phyloP scores from a whole-genome alignment of 2,888 invertebrate species.

The Morinoia aosen region DNA sequence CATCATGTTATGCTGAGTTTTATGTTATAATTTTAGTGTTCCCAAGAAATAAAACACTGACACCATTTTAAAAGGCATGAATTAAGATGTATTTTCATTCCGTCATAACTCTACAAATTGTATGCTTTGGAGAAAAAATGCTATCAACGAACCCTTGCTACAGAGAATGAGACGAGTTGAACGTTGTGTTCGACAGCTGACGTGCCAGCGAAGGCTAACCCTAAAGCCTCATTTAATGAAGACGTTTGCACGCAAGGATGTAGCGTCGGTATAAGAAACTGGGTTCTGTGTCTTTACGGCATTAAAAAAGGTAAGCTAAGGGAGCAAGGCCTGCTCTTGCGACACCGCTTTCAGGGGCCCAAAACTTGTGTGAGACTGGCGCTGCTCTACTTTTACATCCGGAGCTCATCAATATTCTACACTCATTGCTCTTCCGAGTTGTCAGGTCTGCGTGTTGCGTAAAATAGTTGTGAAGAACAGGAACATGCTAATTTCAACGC shows the following conservation, averaged over 20 bases:
- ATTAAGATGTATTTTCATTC: neutral
- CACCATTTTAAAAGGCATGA: neutral
- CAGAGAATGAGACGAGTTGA: neutral
- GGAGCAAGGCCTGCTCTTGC: too few species aligned
- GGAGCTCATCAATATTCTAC: too few species aligned
- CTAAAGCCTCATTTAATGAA: neutral
- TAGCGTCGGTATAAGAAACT: neutral
- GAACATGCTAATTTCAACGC: too few species aligned
- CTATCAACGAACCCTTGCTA: neutral
- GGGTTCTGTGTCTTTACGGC: too few species aligned
- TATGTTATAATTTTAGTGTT: neutral
- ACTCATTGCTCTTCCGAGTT: too few species aligned
- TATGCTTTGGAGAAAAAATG: neutral
- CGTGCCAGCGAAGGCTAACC: neutral
- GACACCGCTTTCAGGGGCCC: too few species aligned
- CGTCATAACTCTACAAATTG: neutral
- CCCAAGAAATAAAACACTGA: neutral
- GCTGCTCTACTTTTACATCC: too few species aligned
- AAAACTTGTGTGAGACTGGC: too few species aligned
- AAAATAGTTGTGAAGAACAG: too few species aligned
- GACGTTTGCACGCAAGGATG: neutral
- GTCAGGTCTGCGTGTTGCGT: too few species aligned
- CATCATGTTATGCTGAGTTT: neutral
- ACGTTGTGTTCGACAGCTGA: neutral
- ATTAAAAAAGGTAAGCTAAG: too few species aligned